phyloP scores from a whole-genome alignment of 2,797 vertebrate genomes.

The Carcharodon carcharias region DNA sequence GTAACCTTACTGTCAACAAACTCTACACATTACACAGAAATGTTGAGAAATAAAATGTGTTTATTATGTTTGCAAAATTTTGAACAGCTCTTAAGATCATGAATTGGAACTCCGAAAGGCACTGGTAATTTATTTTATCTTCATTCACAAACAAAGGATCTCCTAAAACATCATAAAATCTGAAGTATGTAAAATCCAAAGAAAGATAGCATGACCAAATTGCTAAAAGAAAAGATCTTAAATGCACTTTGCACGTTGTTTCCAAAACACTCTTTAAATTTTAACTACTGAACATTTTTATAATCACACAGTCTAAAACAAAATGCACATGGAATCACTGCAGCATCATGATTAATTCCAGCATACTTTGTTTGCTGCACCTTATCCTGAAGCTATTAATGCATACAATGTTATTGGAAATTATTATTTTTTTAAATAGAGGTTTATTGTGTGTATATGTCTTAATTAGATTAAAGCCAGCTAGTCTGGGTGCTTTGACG shows the following conservation, averaged over 20 bases:
- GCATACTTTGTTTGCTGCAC: background rate
- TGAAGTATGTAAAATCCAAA: background rate
- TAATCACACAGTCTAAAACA: background rate
- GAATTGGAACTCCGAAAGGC: background rate
- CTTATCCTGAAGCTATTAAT: background rate
- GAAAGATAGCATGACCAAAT: background rate
- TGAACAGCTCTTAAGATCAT: background rate
- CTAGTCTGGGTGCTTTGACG: too few relatives aligned
- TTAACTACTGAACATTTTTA: background rate
- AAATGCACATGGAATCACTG: background rate
- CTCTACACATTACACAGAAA: background rate
- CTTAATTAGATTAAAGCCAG: too few relatives aligned
- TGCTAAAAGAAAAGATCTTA: background rate
- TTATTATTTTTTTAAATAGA: too few relatives aligned
- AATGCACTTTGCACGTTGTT: too few relatives aligned
- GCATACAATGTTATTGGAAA: too few relatives aligned
- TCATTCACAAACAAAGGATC: background rate
- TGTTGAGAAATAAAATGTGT: background rate
- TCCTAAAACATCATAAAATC: background rate
- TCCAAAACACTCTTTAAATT: background rate
- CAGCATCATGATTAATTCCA: background rate
- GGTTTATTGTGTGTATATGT: too few relatives aligned
- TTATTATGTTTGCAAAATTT: background rate
- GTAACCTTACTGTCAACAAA: background rate
- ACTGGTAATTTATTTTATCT: background rate